Conservation (phyloP, 2,888 invertebrate genomes). For the Leucophenga montana region DNA sequence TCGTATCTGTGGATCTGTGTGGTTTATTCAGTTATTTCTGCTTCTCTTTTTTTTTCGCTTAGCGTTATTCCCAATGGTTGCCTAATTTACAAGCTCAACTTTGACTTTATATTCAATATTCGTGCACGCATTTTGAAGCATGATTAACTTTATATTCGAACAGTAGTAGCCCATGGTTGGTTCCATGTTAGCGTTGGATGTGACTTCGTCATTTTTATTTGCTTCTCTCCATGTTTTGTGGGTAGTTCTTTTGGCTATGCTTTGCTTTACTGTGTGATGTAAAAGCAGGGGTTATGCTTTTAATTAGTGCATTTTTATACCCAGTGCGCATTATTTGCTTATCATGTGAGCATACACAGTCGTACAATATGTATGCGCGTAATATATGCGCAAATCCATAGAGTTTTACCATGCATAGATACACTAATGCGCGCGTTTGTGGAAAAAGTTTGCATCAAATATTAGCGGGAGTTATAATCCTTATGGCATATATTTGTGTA, state of each 20-base stretch:
- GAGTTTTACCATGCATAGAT: background rate
- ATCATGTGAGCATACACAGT: background rate
- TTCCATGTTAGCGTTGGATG: no score
- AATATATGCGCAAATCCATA: background rate
- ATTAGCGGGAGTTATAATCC: background rate
- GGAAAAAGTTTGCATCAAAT: background rate
- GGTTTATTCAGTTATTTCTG: background rate
- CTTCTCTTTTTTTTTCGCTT: no score
- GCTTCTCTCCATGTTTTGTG: constrained; percentile 37
- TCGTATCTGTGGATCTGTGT: background rate
- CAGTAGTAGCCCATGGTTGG: background rate
- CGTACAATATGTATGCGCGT: no score
- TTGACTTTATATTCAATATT: constrained; percentile 31
- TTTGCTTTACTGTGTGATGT: constrained; percentile 24
- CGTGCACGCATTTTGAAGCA: constrained; percentile 45
- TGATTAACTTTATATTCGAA: constrained; percentile 52
- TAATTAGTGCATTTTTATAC: constrained; percentile 20
- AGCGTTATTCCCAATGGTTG: constrained; percentile 1
- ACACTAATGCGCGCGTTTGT: background rate
- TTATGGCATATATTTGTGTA: no score
- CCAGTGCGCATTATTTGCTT: constrained; percentile 23
- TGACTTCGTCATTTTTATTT: background rate
- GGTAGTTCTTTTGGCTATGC: constrained; percentile 29
- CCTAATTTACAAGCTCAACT: constrained; percentile 32
- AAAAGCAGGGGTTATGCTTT: constrained; percentile 11